Conservation (phyloP, 2,888 invertebrate species). For the Xestia rhomboidea region DNA sequence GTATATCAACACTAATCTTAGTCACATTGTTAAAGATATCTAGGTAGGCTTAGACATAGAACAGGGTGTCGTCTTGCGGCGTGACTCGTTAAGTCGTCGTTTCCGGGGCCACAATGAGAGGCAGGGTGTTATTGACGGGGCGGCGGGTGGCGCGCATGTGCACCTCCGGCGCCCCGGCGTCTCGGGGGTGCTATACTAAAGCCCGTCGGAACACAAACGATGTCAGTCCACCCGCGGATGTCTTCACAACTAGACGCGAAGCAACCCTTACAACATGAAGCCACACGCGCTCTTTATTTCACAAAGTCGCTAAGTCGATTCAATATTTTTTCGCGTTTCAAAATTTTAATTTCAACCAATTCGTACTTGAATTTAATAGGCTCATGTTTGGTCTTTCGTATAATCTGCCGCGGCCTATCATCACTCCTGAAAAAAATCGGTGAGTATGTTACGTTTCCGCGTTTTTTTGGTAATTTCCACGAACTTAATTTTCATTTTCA, state of each 20-base stretch:
- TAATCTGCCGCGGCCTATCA: slow-evolving; percentile 73
- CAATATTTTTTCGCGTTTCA: slow-evolving; percentile 35
- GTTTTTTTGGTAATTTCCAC: slow-evolving; percentile 42
- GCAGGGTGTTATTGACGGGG: slow-evolving; percentile 87
- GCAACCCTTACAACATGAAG: slow-evolving; percentile 57
- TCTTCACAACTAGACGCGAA: slow-evolving; percentile 77
- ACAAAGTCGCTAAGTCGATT: slow-evolving; percentile 74
- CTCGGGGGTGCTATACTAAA: slow-evolving; percentile 86
- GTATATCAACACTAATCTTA: slow-evolving; percentile 46
- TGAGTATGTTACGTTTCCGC: slow-evolving; percentile 72
- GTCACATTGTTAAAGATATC: slow-evolving; percentile 64
- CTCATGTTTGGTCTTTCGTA: slow-evolving; percentile 82
- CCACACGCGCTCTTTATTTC: slow-evolving; percentile 71
- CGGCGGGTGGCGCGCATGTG: slow-evolving; percentile 86
- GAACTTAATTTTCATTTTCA: background rate
- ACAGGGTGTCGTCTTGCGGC: slow-evolving; percentile 84
- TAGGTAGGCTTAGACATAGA: slow-evolving; percentile 70
- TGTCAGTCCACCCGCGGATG: slow-evolving; percentile 83
- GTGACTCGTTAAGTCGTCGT: slow-evolving; percentile 87
- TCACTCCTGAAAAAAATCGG: slow-evolving; percentile 75
- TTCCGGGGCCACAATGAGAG: slow-evolving; percentile 88
- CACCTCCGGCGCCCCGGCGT: slow-evolving; percentile 86
- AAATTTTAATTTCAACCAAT: slow-evolving; percentile 16
- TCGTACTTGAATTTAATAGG: slow-evolving; percentile 67
- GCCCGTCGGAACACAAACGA: slow-evolving; percentile 80